Base-by-base conservation (phyloP, 2,888 invertebrate genomes). In the Acleris cristana region DNA sequence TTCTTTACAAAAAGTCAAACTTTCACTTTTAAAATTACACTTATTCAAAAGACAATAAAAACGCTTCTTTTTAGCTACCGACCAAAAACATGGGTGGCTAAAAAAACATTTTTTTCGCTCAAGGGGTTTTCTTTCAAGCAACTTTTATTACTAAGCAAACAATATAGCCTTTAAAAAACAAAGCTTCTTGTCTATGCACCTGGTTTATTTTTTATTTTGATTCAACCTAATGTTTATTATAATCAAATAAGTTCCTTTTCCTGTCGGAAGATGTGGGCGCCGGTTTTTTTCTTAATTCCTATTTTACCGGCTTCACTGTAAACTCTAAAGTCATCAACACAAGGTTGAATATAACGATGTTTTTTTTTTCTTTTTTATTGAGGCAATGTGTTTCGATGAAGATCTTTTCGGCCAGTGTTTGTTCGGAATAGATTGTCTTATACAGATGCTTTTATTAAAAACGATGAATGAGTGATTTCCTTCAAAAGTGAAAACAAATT, bases 161-260 rank as follows among this genome's bases (percentile, higher is more conserved):
- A 89, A 84, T 76, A 77, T 75, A 72, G 69, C 71, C 74, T 55
- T 70, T 72, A 87, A 89, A 90, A 90, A 89, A 87, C 83, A 83
- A 85, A 75, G 71, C 73, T 71, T 77, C 77, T 80, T 77, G 65
- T 70, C 74, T 72, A 79, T 76, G 84, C 92, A 92, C 92, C 92
- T 92, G 92, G 92, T 87, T 83, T 78, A 73, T 75, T 79, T 75
- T 70, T 49, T 77, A 83, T 90, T 88, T 89, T 88, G 83, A 77
- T 80, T 76, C 70, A 71, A 77, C 82, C 81, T 81, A 83, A 89
- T 88, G 88, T 90, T 89, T 90, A 86, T 88, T 85, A 89, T 90
- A 90, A 92, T 90, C 91, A 90, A 90, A 90, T 90, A 89, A 86
- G 90, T 90, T 90, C 88, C 86, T 88, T 85, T 91, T 92, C 92